Evolutionary conservation across 2,888 invertebrate species (phyloP).

Genomic region (Palloptera scutellata): DNA sequence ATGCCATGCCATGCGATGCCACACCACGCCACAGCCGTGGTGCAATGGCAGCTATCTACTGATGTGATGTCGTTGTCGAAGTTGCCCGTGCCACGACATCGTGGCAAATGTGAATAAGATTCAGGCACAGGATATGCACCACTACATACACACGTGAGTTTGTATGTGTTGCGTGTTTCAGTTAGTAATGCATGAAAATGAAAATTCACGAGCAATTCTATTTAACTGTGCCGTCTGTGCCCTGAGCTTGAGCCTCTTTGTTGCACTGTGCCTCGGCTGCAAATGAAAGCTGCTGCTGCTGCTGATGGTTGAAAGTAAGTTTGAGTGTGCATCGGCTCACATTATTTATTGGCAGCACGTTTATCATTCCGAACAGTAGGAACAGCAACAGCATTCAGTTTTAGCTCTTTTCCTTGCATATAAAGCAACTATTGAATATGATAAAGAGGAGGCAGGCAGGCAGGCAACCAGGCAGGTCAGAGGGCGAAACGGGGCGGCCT

Average conservation of each 20-base stretch:
- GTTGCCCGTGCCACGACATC: background rate
- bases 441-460: no score
- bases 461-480: no score
- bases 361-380: slow-evolving; percentile 23
- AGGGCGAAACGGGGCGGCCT: no score
- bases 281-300: background rate
- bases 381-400: no score
- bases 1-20: no score
- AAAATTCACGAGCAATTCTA: no score
- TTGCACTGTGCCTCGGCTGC: background rate
- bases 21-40: no score
- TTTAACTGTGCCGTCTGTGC: background rate
- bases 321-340: slow-evolving; percentile 13
- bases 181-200: background rate
- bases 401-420: no score
- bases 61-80: background rate
- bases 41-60: no score
- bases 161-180: background rate
- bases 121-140: background rate
- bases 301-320: background rate
- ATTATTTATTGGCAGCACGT: slow-evolving; percentile 31
- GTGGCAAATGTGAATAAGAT: slow-evolving; percentile 13
- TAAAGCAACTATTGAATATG: no score
- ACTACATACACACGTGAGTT: background rate
- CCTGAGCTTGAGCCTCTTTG: background rate